Base-by-base conservation (phyloP, 2,797 vertebrate genomes). In the Florisuga fusca region DNA sequence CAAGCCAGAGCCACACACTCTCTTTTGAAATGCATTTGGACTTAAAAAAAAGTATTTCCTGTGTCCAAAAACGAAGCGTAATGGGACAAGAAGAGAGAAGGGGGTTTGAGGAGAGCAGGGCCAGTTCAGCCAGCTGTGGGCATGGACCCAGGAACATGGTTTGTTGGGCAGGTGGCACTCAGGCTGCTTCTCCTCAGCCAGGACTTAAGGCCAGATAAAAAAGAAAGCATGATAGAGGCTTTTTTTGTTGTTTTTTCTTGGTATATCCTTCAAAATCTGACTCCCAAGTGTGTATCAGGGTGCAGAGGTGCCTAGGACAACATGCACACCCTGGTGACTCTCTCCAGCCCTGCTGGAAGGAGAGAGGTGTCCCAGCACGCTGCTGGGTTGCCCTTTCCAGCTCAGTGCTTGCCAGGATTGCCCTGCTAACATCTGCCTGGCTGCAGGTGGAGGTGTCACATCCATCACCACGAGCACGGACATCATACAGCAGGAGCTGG, bases 401-500 rank as follows among this genome's bases (percentile, higher is more conserved):
- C 38, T 15, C 38, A 41, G 38, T 41, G 38, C 38, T 41, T 41
- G 38, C 38, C 38, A 41, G 38, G 38, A 41, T 41, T 41, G 38
- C 38, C 38, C 13, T 41, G 68, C 21, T 77, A 18, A 23, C 21
- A 5, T 5, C 31, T n/a, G 2, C 63, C 25, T 3, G 15, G 21
- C 2, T 41, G 74, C 38, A 27, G 53, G 19, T 25, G 81, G 46
- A 27, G 0, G 0, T 16, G 72, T 33, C 2, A 15, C 58, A 45
- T 27, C 53, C 2, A 0, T 23, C 53, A 4, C 31, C 1, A 4
- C 4, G 26, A 48, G 43, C 31, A 6, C 31, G 38, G 38, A 41
- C 38, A 41, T 41, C 38, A 41, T 13, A 41, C 38, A 41, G 38
- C 38, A 41, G 38, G 38, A 41, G 38, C 13, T 5, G 26, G 12